A percentile compares a stretch with the other conserved stretches of the same genome.
Conservation (phyloP, 2,888 invertebrate species). For the Pheosia gnoma region DNA sequence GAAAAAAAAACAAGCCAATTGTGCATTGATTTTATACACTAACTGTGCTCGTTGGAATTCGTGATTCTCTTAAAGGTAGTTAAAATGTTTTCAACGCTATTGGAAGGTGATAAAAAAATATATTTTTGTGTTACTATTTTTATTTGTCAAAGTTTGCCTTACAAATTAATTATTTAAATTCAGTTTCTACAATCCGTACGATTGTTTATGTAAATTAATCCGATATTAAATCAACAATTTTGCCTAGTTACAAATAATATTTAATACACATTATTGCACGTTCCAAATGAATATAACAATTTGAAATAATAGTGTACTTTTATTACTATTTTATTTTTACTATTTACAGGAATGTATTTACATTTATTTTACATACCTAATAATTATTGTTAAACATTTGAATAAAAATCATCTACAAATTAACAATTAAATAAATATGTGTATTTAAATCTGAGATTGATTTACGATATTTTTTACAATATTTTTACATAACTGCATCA, state of each 20-base stretch:
- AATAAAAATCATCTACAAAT: conserved; percentile 52
- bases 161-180: conserved; percentile 40
- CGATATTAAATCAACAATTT: conserved; percentile 23
- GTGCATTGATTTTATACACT: too few species aligned
- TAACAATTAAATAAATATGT: conserved; percentile 40
- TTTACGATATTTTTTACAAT: too few species aligned
- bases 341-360: conserved; percentile 5
- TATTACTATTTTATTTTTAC: too few species aligned
- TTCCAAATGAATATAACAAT: conserved; percentile 20
- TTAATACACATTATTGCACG: conserved; percentile 27
- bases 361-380: conserved; percentile 39
- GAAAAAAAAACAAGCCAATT: too few species aligned
- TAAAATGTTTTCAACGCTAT: not conserved
- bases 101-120: conserved; percentile 40
- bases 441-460: conserved; percentile 22
- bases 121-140: conserved; percentile 66
- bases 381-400: conserved; percentile 35
- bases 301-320: conserved; percentile 11
- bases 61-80: too few species aligned
- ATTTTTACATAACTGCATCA: too few species aligned
- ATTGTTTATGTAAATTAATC: conserved; percentile 32
- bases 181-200: conserved; percentile 41
- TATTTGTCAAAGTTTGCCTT: conserved; percentile 81
- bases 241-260: conserved; percentile 19
- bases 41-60: too few species aligned